Evolutionary conservation across 2,888 invertebrate genomes (phyloP).

Genomic region (Choristoneura rosaceana): DNA sequence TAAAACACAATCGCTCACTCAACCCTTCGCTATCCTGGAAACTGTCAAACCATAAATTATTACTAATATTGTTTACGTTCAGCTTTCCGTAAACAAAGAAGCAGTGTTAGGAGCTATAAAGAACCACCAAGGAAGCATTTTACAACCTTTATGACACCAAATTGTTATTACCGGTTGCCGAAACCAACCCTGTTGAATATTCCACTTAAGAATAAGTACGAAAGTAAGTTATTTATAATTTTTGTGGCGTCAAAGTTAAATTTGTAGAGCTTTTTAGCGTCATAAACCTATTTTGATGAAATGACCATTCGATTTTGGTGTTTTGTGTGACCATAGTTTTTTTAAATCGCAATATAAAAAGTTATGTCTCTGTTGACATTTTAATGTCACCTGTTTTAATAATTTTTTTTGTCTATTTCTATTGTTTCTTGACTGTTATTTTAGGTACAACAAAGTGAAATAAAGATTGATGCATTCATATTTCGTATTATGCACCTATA

Average conservation of each 20-base stretch:
- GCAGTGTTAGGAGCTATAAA: conserved; percentile 38
- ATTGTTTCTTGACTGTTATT: neutral
- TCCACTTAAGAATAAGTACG: neutral
- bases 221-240: neutral
- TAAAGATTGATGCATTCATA: too few relatives aligned
- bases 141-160: conserved; percentile 31
- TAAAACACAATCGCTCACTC: conserved; percentile 15
- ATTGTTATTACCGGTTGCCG: neutral
- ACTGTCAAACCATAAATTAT: conserved; percentile 40
- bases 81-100: conserved; percentile 35
- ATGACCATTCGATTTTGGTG: conserved; percentile 35
- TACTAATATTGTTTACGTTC: conserved; percentile 39
- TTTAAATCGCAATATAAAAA: neutral
- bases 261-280: conserved; percentile 14
- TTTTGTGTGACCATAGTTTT: conserved; percentile 25
- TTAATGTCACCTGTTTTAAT: conserved; percentile 1
- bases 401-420: neutral
- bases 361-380: neutral
- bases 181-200: neutral
- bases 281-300: conserved; percentile 39
- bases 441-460: too few relatives aligned
- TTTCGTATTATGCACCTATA: too few relatives aligned
- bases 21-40: conserved; percentile 33
- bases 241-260: neutral
- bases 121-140: conserved; percentile 37